Percentiles rank a stretch among this genome's conserved stretches.
phyloP scores from a whole-genome alignment of 2,113 vertebrate species.

The Sinocyclocheilus grahami region DNA sequence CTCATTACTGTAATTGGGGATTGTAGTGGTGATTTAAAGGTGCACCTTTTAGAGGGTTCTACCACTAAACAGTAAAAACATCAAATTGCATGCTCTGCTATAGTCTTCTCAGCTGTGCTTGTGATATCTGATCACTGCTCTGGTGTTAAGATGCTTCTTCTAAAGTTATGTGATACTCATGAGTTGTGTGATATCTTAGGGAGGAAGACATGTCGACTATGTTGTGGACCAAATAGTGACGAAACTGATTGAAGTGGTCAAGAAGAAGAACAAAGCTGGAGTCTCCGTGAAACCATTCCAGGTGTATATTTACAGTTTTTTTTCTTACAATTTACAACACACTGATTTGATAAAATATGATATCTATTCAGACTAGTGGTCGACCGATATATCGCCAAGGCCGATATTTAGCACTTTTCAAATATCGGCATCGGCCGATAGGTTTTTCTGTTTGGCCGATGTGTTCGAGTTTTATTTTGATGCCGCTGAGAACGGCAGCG shows the following conservation, averaged over 20 bases:
- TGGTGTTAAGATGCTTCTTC: background rate
- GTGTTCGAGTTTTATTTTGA: no score
- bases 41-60: background rate
- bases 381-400: no score
- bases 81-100: background rate
- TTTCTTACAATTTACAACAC: background rate
- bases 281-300: constrained; percentile 99
- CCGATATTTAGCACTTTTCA: no score
- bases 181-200: constrained; percentile 71
- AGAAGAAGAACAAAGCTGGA: constrained; percentile 99
- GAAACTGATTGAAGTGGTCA: constrained; percentile 98
- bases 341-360: background rate
- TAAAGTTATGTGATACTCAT: background rate
- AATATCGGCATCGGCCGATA: no score
- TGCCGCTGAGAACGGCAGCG: no score
- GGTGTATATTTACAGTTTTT: constrained; percentile 69
- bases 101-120: background rate
- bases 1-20: background rate
- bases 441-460: no score
- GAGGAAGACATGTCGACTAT: constrained; percentile 95
- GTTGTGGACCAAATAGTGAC: constrained; percentile 97
- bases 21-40: background rate
- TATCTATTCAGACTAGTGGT: background rate
- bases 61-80: background rate
- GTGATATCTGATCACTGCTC: background rate